These are phyloP conservation scores for Mizuhopecten yessoensis DNA, from an alignment of 1,140 invertebrate species.

Conservation along the genomic window DNA sequence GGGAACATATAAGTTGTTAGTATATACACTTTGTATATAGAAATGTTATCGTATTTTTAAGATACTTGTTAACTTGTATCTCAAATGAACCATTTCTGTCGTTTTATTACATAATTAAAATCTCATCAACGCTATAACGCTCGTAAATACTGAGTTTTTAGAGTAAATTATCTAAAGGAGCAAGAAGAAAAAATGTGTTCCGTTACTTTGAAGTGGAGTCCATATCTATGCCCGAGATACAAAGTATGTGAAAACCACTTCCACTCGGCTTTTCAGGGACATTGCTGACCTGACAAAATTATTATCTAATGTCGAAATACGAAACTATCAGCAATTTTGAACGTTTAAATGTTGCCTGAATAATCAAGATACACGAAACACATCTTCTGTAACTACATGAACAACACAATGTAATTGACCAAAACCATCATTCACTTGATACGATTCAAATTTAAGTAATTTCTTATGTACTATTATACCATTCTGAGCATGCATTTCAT, in stretches of 20 bases:
- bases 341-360: neutral
- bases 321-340: neutral
- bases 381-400: neutral
- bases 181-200: neutral
- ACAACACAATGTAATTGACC: too few species aligned
- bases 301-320: neutral
- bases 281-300: neutral
- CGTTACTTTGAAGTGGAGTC: neutral
- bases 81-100: neutral
- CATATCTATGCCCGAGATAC: neutral
- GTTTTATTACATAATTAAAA: neutral
- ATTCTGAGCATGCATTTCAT: too few species aligned
- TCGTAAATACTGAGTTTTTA: neutral
- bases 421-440: too few species aligned
- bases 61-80: neutral
- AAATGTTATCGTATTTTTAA: too few species aligned
- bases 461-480: too few species aligned
- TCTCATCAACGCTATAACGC: neutral
- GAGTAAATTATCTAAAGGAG: neutral
- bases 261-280: neutral
- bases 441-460: too few species aligned
- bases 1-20: too few species aligned
- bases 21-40: neutral
- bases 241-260: neutral
- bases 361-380: neutral